These are phyloP conservation scores for Lepidurus arcticus DNA, from an alignment of 1,140 invertebrate species.

Conservation along the genomic window DNA sequence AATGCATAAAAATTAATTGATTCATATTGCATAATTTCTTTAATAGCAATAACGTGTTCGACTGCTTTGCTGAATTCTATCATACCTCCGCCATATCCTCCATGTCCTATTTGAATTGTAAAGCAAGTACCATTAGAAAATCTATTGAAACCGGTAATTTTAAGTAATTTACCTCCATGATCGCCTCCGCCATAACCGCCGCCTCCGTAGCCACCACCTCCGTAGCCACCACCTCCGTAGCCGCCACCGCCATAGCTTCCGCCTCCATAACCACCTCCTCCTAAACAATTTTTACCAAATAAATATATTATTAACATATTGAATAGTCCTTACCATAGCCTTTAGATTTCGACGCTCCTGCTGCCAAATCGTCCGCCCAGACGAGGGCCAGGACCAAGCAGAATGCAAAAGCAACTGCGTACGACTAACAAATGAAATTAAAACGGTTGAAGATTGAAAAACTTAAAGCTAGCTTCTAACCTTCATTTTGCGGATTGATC, in stretches of 20 bases:
- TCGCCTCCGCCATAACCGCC: not conserved
- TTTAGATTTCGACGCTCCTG: not conserved
- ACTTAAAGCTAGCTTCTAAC: not conserved
- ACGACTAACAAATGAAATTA: not conserved
- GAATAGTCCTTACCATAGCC: not conserved
- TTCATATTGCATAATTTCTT: too few species aligned
- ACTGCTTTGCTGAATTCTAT: too few species aligned
- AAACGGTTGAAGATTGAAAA: not conserved
- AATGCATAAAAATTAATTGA: too few species aligned
- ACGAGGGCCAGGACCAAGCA: conserved; percentile 4
- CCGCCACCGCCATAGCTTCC: not conserved
- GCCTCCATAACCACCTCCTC: not conserved
- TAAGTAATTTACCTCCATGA: not conserved
- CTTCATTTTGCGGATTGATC: not conserved
- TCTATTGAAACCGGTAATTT: too few species aligned
- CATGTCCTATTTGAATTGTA: too few species aligned
- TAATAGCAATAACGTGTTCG: too few species aligned
- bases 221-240: not conserved
- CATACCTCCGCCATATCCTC: too few species aligned
- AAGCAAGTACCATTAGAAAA: too few species aligned
- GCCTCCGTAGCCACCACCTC: not conserved
- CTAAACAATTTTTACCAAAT: not conserved
- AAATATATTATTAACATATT: not conserved
- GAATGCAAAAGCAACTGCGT: not conserved
- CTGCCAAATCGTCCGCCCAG: not conserved